Evolutionary conservation across 2,888 invertebrate genomes (phyloP).

Genomic region (Blera fallax): DNA sequence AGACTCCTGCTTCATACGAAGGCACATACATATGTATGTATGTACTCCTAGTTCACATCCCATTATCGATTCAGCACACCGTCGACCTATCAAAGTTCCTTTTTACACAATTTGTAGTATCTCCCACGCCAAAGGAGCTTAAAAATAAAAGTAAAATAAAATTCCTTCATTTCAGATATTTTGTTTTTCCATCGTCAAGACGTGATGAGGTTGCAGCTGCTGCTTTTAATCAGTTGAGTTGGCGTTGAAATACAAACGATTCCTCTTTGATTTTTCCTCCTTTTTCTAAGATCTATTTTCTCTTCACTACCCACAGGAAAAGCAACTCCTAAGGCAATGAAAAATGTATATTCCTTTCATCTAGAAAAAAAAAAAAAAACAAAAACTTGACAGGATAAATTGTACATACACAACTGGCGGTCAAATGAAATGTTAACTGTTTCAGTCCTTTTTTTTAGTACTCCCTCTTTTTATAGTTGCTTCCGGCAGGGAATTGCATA

Average conservation of each 20-base stretch:
- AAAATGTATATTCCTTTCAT: not conserved
- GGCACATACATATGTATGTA: no score
- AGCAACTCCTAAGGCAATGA: not conserved
- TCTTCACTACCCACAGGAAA: not conserved
- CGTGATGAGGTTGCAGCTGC: not conserved
- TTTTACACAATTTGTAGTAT: no score
- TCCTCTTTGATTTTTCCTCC: not conserved
- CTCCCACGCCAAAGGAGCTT: not conserved
- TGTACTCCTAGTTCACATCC: no score
- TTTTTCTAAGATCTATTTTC: not conserved
- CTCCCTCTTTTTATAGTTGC: not conserved
- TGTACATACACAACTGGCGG: not conserved
- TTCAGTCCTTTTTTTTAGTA: not conserved
- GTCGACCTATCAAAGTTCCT: no score
- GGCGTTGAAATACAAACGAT: not conserved
- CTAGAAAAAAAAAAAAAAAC: not conserved
- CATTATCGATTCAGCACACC: no score
- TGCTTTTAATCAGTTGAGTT: not conserved
- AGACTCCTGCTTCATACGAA: no score
- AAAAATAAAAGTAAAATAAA: not conserved
- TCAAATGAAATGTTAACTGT: slow-evolving; percentile 7
- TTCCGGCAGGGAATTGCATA: not conserved
- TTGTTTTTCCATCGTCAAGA: not conserved
- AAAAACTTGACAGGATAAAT: slow-evolving; percentile 1
- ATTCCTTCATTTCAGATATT: not conserved